Conservation (phyloP, 2,113 vertebrate genomes). For the Otocyon megalotis region DNA sequence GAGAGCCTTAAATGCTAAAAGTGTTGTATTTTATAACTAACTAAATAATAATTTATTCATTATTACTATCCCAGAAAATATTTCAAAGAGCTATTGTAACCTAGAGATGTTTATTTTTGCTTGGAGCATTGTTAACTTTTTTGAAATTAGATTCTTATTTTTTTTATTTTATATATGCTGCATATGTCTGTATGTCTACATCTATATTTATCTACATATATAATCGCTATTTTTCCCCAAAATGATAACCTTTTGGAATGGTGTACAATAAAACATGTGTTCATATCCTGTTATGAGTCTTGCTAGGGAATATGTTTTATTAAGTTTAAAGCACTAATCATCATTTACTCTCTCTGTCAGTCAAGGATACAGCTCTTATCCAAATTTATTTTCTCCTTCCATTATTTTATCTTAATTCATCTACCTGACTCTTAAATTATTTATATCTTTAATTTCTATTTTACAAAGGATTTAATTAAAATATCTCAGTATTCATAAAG, state of each 20-base stretch:
- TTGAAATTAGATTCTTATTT: neutral
- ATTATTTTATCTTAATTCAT: conserved; percentile 43
- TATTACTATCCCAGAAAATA: neutral
- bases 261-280: neutral
- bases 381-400: neutral
- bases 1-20: neutral
- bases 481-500: neutral
- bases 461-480: conserved; percentile 52
- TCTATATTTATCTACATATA: neutral
- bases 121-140: neutral
- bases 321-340: conserved; percentile 1
- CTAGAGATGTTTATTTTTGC: neutral
- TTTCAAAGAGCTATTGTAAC: neutral
- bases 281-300: neutral
- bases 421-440: neutral
- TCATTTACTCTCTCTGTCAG: neutral
- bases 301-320: neutral
- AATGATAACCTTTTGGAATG: neutral
- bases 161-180: neutral
- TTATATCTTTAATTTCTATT: neutral
- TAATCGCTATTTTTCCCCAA: neutral
- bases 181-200: neutral
- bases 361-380: neutral
- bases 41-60: conserved; percentile 15
- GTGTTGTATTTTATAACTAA: neutral